These are phyloP conservation scores for Atrichornis clamosus DNA, from an alignment of 2,113 vertebrate species.

Conservation along the genomic window DNA sequence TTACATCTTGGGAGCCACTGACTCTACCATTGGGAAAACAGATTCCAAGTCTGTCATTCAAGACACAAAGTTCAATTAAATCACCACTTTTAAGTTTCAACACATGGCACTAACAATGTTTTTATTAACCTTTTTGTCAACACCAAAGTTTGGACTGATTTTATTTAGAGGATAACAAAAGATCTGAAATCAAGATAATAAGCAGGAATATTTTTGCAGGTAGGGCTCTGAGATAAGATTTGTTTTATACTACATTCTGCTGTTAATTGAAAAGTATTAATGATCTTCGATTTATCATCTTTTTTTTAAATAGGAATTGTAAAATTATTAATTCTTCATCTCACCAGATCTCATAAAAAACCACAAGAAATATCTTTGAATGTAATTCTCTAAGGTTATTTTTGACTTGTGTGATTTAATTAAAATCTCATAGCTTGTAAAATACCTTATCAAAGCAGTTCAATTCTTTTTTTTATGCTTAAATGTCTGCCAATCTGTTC, in stretches of 20 bases:
- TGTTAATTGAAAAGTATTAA: background rate
- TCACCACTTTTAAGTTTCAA: background rate
- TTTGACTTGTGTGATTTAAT: background rate
- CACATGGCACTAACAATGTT: background rate
- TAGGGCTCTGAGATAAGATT: background rate
- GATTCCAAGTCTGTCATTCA: background rate
- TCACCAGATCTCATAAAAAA: background rate
- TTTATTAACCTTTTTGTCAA: background rate
- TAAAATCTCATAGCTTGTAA: background rate
- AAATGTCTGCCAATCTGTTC: background rate
- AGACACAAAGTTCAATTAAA: background rate
- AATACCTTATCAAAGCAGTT: background rate
- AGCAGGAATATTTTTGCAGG: background rate
- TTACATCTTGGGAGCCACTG: background rate
- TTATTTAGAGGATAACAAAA: background rate
- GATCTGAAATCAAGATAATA: background rate
- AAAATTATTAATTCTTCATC: background rate
- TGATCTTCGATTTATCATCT: background rate
- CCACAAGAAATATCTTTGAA: background rate
- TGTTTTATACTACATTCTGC: background rate
- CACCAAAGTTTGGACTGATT: background rate
- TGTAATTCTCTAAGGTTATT: background rate
- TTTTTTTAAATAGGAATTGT: background rate
- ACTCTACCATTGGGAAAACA: background rate
- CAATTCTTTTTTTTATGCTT: background rate